phyloP scores from a whole-genome alignment of 2,113 vertebrate species.

The Chrysemys picta region DNA sequence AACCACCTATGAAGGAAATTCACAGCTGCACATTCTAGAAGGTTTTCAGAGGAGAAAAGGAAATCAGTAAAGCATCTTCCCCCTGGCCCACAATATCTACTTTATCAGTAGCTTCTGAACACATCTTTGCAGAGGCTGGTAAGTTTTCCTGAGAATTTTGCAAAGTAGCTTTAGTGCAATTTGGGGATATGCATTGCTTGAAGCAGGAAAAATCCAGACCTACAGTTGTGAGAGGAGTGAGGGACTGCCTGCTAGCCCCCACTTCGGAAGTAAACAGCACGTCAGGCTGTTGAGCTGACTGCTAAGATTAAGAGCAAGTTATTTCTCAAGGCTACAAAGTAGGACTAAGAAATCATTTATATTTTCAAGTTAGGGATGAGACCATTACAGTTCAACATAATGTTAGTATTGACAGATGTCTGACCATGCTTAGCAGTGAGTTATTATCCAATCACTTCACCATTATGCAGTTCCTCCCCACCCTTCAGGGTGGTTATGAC shows the following conservation, averaged over 20 bases:
- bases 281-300: background rate
- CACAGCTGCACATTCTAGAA: fast-evolving
- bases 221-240: background rate
- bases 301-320: background rate
- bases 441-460: background rate
- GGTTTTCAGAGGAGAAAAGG: background rate
- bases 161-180: background rate
- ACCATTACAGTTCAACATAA: background rate
- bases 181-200: background rate
- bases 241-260: background rate
- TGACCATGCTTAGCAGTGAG: background rate
- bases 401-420: background rate
- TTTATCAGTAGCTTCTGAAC: background rate
- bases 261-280: background rate
- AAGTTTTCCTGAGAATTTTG: background rate
- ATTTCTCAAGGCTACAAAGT: background rate
- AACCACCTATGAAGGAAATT: background rate
- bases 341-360: background rate
- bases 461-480: background rate
- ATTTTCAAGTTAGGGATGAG: background rate
- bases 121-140: background rate
- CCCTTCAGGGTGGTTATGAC: background rate
- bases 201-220: background rate
- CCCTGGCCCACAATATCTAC: background rate
- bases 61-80: background rate